Evolutionary conservation across 2,888 invertebrate genomes (phyloP), one percentile per base, ranked within the genome.

Genomic region (Scaptomyza polygonia): DNA sequence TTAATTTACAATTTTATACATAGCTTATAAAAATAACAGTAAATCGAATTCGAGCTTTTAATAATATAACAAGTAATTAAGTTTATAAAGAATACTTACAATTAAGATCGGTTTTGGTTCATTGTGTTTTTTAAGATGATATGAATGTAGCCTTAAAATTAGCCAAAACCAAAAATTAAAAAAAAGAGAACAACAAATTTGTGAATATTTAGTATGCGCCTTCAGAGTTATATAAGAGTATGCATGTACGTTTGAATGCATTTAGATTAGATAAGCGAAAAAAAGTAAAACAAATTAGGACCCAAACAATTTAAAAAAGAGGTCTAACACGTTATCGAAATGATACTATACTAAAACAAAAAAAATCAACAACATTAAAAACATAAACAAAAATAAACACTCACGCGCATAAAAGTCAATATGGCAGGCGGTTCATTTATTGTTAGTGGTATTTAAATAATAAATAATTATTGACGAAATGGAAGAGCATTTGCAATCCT

Each of bases 191-290:
- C 40, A 67, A 66, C 62, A 67, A 72, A 67, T 89, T 87, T 90
- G 91, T 90, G 90, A 90, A 89, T 89, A 90, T 88, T 65, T 43
- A 76, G 71, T 89, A 91, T 88, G 91, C 90, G 90, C 90, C 90
- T 90, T 90, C 88, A 89, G 88, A 86, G 85, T 89, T 72, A 67
- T 53, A 53, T 48, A 63, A 47, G 48, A 40, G 52, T 66, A 62
- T 57, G 63, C 64, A 71, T 64, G 61, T 54, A 64, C 54, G 62
- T 62, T 53, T 69, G 66, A 67, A 66, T 70, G 66, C 67, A 66
- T 86, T 66, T 86, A 72, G 85, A 64, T 56, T 67, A 67, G 75
- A 56, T n/a, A n/a, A 68, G 63, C 59, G 16, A 9, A 14, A 36
- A 6, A 39, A 39, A 63, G n/a, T n/a, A n/a, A n/a, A n/a, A n/a